Evolutionary conservation across 2,888 invertebrate species (phyloP), one percentile per base, ranked within the genome.

Genomic region (Hypercompe scribonia): DNA sequence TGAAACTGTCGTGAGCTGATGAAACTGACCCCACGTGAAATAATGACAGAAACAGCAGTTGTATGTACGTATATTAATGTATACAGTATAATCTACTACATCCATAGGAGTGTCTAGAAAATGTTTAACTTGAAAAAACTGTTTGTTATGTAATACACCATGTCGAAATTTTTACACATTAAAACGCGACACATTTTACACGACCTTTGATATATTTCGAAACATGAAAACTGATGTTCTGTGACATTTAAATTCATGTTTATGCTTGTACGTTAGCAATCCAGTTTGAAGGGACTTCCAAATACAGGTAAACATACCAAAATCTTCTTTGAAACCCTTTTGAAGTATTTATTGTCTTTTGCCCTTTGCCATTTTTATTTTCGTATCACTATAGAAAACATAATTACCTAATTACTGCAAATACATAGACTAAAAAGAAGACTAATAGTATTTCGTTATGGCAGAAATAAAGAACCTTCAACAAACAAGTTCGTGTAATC

Each of bases 151-250:
- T 31, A 67, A 67, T 15, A 46, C n/a, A 31, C 18, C 46, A 34
- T 71, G 31, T 5, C 28, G 67, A 21, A 46, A 54, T 31, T 61
- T 68, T 68, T 36, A 63, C 61, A 8, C 65, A 63, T 42, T 68
- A 58, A 65, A 78, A 75, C 76, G 70, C 83, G 75, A 68, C 75
- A 81, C 75, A 76, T 77, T 78, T 78, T 68, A 61, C 28, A 68
- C 81, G 71, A 79, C 68, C 79, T 75, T 33, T 81, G 76, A 81
- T 81, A 83, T 86, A 50, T 36, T 72, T 77, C 77, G 77, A 77
- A 82, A 68, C 28, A 65, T 68, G 65, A 46, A 54, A 63, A 81
- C 77, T 78, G 78, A 76, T 78, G 78, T 75, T 65, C 66, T 50
- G 34, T 76, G 79, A 70, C 78, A 82, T 84, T 86, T 83, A 65